A percentile compares a stretch with the other conserved stretches of the same genome.
These are phyloP conservation scores for Oncorhynchus mykiss DNA, from an alignment of 2,113 vertebrate species.

Conservation along the genomic window DNA sequence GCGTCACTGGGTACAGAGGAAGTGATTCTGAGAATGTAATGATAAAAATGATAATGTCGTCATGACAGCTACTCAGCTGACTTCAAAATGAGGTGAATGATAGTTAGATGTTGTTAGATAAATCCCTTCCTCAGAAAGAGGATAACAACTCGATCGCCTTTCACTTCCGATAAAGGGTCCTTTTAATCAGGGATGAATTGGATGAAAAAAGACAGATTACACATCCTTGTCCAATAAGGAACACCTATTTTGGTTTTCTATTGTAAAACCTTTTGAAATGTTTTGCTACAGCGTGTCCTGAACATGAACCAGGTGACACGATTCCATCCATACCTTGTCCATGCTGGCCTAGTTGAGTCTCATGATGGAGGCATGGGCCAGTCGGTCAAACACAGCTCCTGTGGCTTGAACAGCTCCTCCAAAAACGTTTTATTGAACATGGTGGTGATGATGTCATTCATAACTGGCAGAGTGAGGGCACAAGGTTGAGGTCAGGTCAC, in stretches of 20 bases:
- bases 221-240: background rate
- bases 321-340: conserved; percentile 85
- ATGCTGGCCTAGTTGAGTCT: conserved; percentile 97
- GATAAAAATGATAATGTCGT: background rate
- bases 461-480: conserved; percentile 75
- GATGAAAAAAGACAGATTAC: background rate
- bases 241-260: background rate
- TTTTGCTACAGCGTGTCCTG: too few relatives aligned
- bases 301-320: too few relatives aligned
- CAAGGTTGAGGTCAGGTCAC: conserved; percentile 6
- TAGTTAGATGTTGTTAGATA: background rate
- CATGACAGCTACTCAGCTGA: background rate
- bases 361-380: conserved; percentile 98
- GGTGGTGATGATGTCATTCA: conserved; percentile 97
- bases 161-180: background rate
- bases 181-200: background rate
- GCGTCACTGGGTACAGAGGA: background rate
- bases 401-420: conserved; percentile 95
- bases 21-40: background rate
- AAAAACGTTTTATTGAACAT: conserved; percentile 98
- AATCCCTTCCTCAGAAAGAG: background rate
- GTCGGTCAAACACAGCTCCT: conserved; percentile 94
- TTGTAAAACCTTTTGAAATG: background rate
- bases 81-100: background rate
- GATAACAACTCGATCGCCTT: background rate